These are phyloP conservation scores for Drosophila mettleri DNA, from an alignment of 2,888 invertebrate genomes.

Conservation along the genomic window DNA sequence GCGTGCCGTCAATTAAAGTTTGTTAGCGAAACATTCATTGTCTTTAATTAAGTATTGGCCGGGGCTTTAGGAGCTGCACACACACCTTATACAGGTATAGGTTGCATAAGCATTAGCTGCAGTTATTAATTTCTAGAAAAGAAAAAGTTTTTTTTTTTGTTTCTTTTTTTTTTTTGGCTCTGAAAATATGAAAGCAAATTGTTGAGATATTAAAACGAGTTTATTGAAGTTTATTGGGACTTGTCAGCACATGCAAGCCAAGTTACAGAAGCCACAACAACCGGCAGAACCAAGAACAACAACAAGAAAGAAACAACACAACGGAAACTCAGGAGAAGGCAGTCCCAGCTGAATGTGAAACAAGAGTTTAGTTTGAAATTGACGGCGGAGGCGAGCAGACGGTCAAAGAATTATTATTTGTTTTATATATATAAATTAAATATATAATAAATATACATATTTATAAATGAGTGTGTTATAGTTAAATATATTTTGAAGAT, in stretches of 20 bases:
- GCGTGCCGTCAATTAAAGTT: slow-evolving; percentile 57
- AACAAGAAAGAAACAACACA: slow-evolving; percentile 27
- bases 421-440: neutral
- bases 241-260: slow-evolving; percentile 76
- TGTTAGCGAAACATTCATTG: slow-evolving; percentile 30
- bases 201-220: slow-evolving; percentile 70
- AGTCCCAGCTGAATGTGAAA: slow-evolving; percentile 45
- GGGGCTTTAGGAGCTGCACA: neutral
- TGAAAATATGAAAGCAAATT: slow-evolving; percentile 39
- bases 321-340: slow-evolving; percentile 13
- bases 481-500: too few species aligned
- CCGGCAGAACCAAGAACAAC: slow-evolving; percentile 39
- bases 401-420: slow-evolving; percentile 16
- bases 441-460: neutral
- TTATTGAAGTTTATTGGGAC: slow-evolving; percentile 78
- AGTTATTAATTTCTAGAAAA: neutral
- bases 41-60: slow-evolving; percentile 34
- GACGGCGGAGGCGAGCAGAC: slow-evolving; percentile 50
- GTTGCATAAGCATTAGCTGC: slow-evolving; percentile 4
- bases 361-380: slow-evolving; percentile 60
- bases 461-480: neutral
- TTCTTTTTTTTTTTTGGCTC: slow-evolving; percentile 3
- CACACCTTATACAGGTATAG: neutral
- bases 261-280: slow-evolving; percentile 50
- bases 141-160: neutral